Conservation (phyloP, 2,113 vertebrate genomes). For the Heteronetta atricapilla region DNA sequence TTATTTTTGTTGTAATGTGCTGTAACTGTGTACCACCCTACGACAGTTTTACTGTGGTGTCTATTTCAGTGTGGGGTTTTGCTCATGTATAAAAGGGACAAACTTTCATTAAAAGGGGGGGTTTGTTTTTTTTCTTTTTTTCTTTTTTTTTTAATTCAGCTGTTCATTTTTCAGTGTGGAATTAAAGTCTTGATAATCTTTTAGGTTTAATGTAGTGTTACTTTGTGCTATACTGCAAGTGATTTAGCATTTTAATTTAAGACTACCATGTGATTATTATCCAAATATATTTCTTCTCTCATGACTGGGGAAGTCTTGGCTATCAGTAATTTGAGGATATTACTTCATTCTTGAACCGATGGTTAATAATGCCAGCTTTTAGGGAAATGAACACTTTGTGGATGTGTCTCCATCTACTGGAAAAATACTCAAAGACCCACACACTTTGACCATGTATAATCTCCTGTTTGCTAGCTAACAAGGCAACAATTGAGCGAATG, state of each 20-base stretch:
- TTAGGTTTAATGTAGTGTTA: slow-evolving; percentile 36
- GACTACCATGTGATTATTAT: neutral
- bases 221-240: neutral
- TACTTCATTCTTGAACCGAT: neutral
- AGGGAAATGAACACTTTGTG: slow-evolving; percentile 24
- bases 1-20: neutral
- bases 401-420: slow-evolving; percentile 67
- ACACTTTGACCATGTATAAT: neutral
- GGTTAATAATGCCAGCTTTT: slow-evolving; percentile 4
- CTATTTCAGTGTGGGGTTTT: neutral
- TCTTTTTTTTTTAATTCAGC: neutral
- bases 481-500: neutral
- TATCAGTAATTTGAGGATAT: neutral
- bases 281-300: neutral
- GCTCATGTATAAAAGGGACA: neutral
- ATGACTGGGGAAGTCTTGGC: neutral
- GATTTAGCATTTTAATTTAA: slow-evolving; percentile 29
- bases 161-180: neutral
- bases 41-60: neutral
- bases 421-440: neutral
- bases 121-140: neutral
- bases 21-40: rapidly evolving
- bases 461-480: neutral
- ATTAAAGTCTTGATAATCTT: neutral
- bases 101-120: neutral